phyloP scores from a whole-genome alignment of 2,888 invertebrate genomes.

The Camptogramma bilineatum region DNA sequence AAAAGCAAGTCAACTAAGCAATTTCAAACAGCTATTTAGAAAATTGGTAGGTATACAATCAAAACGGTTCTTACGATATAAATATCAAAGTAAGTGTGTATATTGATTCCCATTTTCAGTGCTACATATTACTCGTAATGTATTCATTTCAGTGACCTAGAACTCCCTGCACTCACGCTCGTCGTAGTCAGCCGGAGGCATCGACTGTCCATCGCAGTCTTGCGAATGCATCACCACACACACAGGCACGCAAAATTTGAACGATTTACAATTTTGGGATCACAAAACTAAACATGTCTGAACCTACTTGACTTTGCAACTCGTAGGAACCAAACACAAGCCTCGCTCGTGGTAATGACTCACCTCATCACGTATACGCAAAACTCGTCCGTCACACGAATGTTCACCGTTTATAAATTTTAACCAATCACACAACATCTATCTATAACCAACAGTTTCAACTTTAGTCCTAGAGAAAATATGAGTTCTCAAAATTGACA shows the following conservation, averaged over 20 bases:
- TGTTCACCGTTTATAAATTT: constrained; percentile 55
- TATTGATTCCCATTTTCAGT: constrained; percentile 46
- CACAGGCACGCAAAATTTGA: constrained; percentile 25
- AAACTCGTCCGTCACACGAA: constrained; percentile 57
- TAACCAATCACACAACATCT: constrained; percentile 37
- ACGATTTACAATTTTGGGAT: constrained; percentile 34
- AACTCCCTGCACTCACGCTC: constrained; percentile 25
- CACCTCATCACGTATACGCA: constrained; percentile 63
- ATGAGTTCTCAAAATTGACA: constrained; percentile 63
- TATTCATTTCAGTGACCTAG: constrained; percentile 29
- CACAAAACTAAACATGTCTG: constrained; percentile 51
- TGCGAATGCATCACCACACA: constrained; percentile 26
- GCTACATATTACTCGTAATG: constrained; percentile 36
- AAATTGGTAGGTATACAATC: constrained; percentile 38
- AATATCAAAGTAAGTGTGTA: constrained; percentile 39
- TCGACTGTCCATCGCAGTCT: constrained; percentile 26
- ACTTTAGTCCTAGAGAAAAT: constrained; percentile 58
- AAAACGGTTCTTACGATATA: constrained; percentile 38
- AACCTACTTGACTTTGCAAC: constrained; percentile 62
- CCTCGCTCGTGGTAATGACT: constrained; percentile 74
- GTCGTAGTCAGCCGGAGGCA: constrained; percentile 19
- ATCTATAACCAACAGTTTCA: constrained; percentile 30
- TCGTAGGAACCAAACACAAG: constrained; percentile 84
- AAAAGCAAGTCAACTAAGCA: constrained; percentile 9
- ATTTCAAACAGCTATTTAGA: constrained; percentile 24